These are phyloP conservation scores for Desmodus rotundus DNA, from an alignment of 2,113 vertebrate genomes.

Conservation along the genomic window DNA sequence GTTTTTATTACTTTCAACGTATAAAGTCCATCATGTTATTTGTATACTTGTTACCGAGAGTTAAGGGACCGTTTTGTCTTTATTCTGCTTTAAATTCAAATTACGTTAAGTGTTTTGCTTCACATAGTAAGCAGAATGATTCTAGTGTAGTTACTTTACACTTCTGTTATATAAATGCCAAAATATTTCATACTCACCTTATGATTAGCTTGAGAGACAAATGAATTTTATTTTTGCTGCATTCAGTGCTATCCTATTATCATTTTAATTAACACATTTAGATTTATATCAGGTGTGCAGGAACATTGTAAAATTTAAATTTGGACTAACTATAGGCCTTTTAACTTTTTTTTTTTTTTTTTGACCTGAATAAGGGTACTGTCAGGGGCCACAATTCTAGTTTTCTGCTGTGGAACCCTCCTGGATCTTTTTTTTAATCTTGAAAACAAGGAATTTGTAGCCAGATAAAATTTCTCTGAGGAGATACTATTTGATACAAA, in stretches of 20 bases:
- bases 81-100: neutral
- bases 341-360: constrained; percentile 16
- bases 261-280: neutral
- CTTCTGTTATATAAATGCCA: neutral
- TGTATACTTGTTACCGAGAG: neutral
- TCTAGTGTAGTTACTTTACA: neutral
- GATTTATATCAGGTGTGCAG: neutral
- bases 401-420: neutral
- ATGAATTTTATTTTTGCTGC: neutral
- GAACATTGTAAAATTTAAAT: constrained; percentile 11
- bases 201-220: neutral
- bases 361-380: neutral
- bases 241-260: neutral
- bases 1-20: neutral
- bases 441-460: neutral
- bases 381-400: neutral
- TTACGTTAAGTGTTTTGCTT: neutral
- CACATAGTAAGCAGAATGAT: neutral
- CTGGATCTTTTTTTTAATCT: neutral
- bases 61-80: neutral
- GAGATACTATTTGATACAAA: neutral
- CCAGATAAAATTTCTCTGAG: neutral
- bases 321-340: neutral
- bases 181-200: neutral
- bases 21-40: neutral